Evolutionary conservation across 2,888 invertebrate species (phyloP).

Genomic region (Hoplodrina ambigua): DNA sequence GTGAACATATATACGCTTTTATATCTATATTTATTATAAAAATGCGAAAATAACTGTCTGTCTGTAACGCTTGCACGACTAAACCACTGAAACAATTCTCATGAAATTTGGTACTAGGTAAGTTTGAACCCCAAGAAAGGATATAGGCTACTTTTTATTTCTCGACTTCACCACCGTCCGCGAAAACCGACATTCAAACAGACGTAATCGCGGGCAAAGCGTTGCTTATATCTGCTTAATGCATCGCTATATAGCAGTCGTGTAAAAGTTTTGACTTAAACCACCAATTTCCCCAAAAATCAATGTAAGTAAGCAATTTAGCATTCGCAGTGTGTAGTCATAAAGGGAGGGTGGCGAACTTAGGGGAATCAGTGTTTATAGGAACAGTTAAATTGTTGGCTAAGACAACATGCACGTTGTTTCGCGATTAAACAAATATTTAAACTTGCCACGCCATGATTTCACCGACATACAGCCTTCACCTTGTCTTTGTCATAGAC

Average conservation of each 20-base stretch:
- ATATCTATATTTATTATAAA: no score
- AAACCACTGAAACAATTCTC: no score
- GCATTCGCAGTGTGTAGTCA: slow-evolving; percentile 72
- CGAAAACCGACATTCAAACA: no score
- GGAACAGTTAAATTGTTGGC: slow-evolving; percentile 80
- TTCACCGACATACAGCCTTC: slow-evolving; percentile 52
- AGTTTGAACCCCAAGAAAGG: no score
- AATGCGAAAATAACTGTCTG: no score
- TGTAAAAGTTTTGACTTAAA: slow-evolving; percentile 7
- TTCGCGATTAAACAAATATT: slow-evolving; percentile 63
- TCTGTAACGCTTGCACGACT: no score
- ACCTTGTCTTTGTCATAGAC: slow-evolving; percentile 52
- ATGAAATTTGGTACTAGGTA: no score
- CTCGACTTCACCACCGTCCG: no score
- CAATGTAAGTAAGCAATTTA: slow-evolving; percentile 73
- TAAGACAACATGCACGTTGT: slow-evolving; percentile 69
- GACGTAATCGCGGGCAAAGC: no score
- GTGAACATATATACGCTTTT: not conserved
- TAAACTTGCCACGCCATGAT: slow-evolving; percentile 56
- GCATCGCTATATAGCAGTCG: not conserved
- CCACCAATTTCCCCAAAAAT: slow-evolving; percentile 65
- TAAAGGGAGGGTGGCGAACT: slow-evolving; percentile 71
- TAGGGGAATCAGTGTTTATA: slow-evolving; percentile 76
- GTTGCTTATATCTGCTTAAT: slow-evolving; percentile 7
- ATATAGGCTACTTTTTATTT: no score